phyloP scores from a whole-genome alignment of 2,888 invertebrate species.

The Troglohyphantes excavatus region DNA sequence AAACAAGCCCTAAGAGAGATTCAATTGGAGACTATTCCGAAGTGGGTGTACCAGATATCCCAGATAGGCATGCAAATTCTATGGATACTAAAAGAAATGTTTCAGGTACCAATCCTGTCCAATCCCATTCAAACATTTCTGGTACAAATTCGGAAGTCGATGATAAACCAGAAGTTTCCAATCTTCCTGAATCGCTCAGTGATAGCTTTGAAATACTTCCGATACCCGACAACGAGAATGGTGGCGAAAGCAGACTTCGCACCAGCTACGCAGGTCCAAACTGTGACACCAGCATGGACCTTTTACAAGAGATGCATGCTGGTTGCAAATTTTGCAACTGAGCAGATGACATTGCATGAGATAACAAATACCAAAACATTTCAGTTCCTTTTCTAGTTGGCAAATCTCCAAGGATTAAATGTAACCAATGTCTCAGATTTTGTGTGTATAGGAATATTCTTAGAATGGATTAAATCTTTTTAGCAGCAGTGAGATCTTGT shows the following conservation, averaged over 20 bases:
- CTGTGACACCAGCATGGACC: neutral
- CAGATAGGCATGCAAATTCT: neutral
- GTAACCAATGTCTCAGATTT: no score
- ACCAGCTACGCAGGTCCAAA: no score
- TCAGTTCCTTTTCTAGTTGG: no score
- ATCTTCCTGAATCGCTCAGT: neutral
- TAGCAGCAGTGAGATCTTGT: no score
- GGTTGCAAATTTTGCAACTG: neutral
- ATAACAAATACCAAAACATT: no score
- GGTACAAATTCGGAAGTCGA: neutral
- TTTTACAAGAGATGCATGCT: neutral
- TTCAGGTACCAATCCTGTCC: no score
- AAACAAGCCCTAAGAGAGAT: neutral
- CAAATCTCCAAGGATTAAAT: no score
- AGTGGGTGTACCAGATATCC: neutral
- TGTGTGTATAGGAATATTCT: no score
- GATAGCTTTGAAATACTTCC: slow-evolving; percentile 1
- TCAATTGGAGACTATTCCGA: neutral
- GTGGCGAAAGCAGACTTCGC: neutral
- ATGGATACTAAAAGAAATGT: no score
- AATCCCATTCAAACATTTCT: no score
- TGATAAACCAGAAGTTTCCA: neutral
- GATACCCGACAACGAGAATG: neutral
- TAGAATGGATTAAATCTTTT: no score
- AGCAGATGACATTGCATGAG: no score